Evolutionary conservation across 1,140 invertebrate genomes (phyloP), one percentile per base, ranked within the genome.

Genomic region (Achatina immaculata): DNA sequence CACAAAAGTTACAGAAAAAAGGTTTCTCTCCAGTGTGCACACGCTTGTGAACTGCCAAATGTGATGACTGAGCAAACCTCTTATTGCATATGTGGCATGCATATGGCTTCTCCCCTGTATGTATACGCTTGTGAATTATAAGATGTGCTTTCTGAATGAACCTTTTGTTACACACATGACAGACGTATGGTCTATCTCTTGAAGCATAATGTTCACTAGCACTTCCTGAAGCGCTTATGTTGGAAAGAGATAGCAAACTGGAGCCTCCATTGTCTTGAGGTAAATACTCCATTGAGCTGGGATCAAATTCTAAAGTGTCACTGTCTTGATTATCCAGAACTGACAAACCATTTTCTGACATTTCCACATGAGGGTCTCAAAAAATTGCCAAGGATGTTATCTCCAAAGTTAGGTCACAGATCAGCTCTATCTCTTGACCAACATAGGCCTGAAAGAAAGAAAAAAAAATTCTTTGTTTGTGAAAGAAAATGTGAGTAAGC

Each of bases 11-110:
- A 68, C 83, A 84, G 77, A 85, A 84, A 81, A 81, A 83, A 6
- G 84, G 81, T 58, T 86, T 85, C 62, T 84, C 84, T n/a, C 85
- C 86, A 21, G 86, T 87, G 75, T 87, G 86, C 14, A 84, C 85
- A n/a, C 86, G 77, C 72, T 84, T 84, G 78, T 87, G 86, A 42
- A 82, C 83, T 51, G 83, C 83, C 43, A 87, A 80, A 78, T 85
- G 83, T 48, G 85, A 86, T 3, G 83, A 85, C 79, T 87, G 86
- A 36, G 85, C 82, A 62, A 87, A 87, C 24, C 83, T 51, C 36
- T 82, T 81, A 65, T 84, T 78, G 76, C 83, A 82, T 69, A 85
- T 81, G 69, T 82, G 81, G 34, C 83, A 84, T 19, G 84, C 78
- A 76, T 83, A 84, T 24, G 84, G 82, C 45, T 86, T 85, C 55